These are phyloP conservation scores for Drosophila melanogaster DNA, from an alignment of 1,140 invertebrate species.

Conservation along the genomic window DNA sequence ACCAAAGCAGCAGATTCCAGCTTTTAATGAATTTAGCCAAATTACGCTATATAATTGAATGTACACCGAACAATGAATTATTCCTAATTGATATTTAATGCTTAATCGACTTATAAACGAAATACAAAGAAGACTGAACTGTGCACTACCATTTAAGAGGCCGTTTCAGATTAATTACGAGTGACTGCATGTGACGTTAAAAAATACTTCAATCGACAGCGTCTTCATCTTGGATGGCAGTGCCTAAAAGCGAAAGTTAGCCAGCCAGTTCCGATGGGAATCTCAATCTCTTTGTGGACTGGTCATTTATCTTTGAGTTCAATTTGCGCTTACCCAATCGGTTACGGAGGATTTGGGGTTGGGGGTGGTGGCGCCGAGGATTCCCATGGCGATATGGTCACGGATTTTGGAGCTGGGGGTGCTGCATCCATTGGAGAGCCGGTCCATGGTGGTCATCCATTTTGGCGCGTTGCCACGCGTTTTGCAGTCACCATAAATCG, in stretches of 20 bases:
- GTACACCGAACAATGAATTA: background rate
- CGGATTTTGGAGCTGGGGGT: conserved; percentile 1
- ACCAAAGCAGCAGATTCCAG: too few relatives aligned
- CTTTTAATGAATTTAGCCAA: background rate
- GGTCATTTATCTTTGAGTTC: conserved; percentile 72
- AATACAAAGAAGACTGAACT: background rate
- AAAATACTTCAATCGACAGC: conserved; percentile 15
- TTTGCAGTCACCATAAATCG: conserved; percentile 69
- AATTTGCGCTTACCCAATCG: conserved; percentile 80
- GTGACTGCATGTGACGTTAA: conserved; percentile 29
- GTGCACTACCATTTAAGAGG: conserved; percentile 11
- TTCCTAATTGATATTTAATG: background rate
- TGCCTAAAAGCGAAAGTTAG: conserved; percentile 71
- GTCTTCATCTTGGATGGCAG: conserved; percentile 21
- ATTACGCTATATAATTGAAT: background rate
- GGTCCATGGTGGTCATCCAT: conserved; percentile 61
- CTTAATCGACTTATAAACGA: too few relatives aligned
- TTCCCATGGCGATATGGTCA: conserved; percentile 26
- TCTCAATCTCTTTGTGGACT: conserved; percentile 63
- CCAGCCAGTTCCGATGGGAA: conserved; percentile 61
- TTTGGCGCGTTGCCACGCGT: conserved; percentile 59
- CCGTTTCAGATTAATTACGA: conserved; percentile 63
- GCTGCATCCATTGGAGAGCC: conserved; percentile 12
- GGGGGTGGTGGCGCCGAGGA: conserved; percentile 11
- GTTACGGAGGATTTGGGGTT: background rate